These are phyloP conservation scores for Aegotheles bennettii DNA, from an alignment of 2,113 vertebrate genomes.

Conservation along the genomic window DNA sequence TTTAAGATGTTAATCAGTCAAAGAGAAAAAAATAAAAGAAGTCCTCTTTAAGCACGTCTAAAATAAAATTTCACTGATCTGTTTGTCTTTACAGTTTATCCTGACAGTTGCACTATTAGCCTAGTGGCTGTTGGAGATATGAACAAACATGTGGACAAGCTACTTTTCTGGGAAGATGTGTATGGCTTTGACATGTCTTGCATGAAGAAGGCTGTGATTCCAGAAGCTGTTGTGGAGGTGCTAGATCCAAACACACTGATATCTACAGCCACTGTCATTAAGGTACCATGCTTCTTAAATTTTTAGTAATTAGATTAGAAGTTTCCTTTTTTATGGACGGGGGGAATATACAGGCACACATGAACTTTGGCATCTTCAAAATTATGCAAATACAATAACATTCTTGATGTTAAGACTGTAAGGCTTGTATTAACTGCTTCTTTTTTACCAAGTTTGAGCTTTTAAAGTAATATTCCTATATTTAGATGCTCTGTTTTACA, in stretches of 20 bases:
- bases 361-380: not conserved
- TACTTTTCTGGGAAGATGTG: conserved; percentile 93
- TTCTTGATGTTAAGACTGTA: not conserved
- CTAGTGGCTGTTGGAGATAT: conserved; percentile 84
- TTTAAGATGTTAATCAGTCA: not conserved
- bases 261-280: conserved; percentile 82
- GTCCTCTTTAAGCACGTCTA: not conserved
- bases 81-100: conserved; percentile 82
- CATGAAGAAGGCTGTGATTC: conserved; percentile 90
- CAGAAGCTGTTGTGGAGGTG: conserved; percentile 87
- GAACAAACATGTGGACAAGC: conserved; percentile 75
- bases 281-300: conserved; percentile 70
- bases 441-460: not conserved
- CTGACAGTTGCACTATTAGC: conserved; percentile 88
- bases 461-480: not conserved
- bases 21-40: not conserved
- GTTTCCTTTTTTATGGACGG: not conserved
- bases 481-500: not conserved
- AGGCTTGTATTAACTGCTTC: not conserved
- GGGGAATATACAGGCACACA: not conserved
- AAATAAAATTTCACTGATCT: not conserved
- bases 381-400: not conserved
- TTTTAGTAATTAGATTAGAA: not conserved
- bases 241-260: conserved; percentile 81
- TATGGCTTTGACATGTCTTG: conserved; percentile 95